Percentiles rank a stretch among this genome's conserved stretches.
phyloP scores from a whole-genome alignment of 2,888 invertebrate genomes.

The Fabriciana adippe region DNA sequence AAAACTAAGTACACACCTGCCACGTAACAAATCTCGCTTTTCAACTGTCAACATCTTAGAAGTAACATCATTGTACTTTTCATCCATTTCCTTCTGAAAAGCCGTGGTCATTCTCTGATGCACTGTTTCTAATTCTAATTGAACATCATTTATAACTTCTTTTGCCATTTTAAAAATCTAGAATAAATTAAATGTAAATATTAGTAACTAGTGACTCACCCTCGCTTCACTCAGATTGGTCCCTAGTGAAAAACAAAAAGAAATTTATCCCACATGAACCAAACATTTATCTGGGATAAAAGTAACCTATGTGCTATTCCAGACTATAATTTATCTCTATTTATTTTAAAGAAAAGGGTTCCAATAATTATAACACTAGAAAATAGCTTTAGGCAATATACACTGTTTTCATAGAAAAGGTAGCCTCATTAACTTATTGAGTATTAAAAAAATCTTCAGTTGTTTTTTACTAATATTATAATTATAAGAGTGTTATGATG shows the following conservation, averaged over 20 bases:
- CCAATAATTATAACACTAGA: too few relatives aligned
- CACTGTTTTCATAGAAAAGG: background rate
- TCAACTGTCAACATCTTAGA: slow-evolving; percentile 45
- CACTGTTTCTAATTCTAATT: slow-evolving; percentile 52
- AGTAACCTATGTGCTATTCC: too few relatives aligned
- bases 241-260: too few relatives aligned
- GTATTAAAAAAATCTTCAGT: too few relatives aligned
- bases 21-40: slow-evolving; percentile 53
- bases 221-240: too few relatives aligned
- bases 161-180: slow-evolving; percentile 56
- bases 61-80: slow-evolving; percentile 64
- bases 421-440: background rate
- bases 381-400: too few relatives aligned
- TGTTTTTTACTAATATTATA: too few relatives aligned
- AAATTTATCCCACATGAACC: too few relatives aligned
- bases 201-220: background rate
- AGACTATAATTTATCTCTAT: too few relatives aligned
- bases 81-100: slow-evolving; percentile 72
- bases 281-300: too few relatives aligned
- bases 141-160: slow-evolving; percentile 48
- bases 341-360: too few relatives aligned
- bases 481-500: too few relatives aligned
- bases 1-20: slow-evolving; percentile 50
- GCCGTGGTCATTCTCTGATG: slow-evolving; percentile 58
- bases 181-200: background rate